Evolutionary conservation across 2,797 vertebrate species (phyloP).

Genomic region (Sebastes elongatus): DNA sequence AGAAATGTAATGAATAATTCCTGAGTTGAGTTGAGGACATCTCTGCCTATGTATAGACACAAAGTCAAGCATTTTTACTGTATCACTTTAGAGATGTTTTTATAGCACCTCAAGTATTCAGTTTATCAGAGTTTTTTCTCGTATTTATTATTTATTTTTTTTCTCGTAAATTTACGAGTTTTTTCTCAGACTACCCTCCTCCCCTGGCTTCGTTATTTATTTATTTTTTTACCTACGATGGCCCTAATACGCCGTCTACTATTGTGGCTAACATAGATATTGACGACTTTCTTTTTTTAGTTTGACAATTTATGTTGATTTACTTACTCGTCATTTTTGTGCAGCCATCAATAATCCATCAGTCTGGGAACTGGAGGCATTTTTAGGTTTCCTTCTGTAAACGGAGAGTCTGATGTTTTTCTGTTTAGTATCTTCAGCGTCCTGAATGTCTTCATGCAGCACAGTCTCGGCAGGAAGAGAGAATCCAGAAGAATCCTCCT

Average conservation of each 20-base stretch:
- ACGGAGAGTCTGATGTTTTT: background rate
- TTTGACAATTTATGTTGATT: background rate
- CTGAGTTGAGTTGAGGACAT: background rate
- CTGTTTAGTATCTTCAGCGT: rapidly evolving
- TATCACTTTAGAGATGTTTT: too few species aligned
- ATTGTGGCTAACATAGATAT: background rate
- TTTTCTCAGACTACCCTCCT: background rate
- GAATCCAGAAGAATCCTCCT: background rate
- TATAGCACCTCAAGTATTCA: background rate
- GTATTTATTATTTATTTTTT: rapidly evolving
- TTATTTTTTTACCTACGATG: background rate
- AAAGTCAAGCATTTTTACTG: too few species aligned
- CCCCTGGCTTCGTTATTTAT: background rate
- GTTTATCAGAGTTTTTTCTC: background rate
- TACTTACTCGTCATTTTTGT: background rate
- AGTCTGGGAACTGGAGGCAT: background rate
- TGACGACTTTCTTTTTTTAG: background rate
- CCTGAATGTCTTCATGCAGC: background rate
- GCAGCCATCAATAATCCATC: constrained; percentile 16
- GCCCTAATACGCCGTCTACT: background rate
- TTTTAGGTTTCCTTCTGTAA: constrained; percentile 22
- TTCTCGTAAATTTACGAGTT: background rate
- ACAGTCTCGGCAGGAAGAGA: constrained; percentile 2
- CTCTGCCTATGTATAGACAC: too few species aligned
- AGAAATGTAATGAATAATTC: background rate